Base-by-base conservation (phyloP, 2,888 invertebrate genomes). In the Philopedon plagiatum region DNA sequence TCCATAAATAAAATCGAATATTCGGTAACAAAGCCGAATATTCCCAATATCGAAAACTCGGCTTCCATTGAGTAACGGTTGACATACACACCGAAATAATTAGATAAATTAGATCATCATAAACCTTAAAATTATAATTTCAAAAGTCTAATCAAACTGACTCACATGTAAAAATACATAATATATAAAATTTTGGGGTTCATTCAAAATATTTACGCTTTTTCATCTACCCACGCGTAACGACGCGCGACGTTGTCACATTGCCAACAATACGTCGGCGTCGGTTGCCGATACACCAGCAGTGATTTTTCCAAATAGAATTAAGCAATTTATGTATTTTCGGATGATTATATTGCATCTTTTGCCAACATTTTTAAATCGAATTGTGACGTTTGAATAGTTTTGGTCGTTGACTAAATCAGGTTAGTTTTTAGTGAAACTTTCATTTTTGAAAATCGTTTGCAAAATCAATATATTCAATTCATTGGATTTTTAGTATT, bases 231-330 rank as follows among this genome's bases (percentile, higher is more conserved):
- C 71, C 66, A 71, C 71, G 44, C 41, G 26, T n/a, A 5, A 19
- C 49, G 41, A 49, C 19, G 60, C 21, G 34, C 67, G 39, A 37
- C 49, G 49, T 49, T 70, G 70, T 70, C 44, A 57, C 19, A 23
- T 58, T 64, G 70, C 70, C 70, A 70, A 70, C 70, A 70, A 73
- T 49, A 73, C 29, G 69, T 70, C 65, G 49, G 67, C 18, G 65
- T 69, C 66, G 13, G 61, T 54, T 19, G 9, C 61, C 54, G 54
- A 74, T 49, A 46, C 62, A 63, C 51, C 71, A 44, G 39, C 60
- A 34, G 51, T 61, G n/a, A n/a, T 71, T 71, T 66, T 56, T 61
- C 8, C 32, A 46, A 65, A 54, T 19, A 54, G n/a, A 49, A 54
- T 64, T 49, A 39, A 5, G 15, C 13, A 54, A 37, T 49, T 46